A percentile compares a stretch with the other conserved stretches of the same genome.
Conservation (phyloP, 2,797 vertebrate species). For the Peromyscus melanophrys region DNA sequence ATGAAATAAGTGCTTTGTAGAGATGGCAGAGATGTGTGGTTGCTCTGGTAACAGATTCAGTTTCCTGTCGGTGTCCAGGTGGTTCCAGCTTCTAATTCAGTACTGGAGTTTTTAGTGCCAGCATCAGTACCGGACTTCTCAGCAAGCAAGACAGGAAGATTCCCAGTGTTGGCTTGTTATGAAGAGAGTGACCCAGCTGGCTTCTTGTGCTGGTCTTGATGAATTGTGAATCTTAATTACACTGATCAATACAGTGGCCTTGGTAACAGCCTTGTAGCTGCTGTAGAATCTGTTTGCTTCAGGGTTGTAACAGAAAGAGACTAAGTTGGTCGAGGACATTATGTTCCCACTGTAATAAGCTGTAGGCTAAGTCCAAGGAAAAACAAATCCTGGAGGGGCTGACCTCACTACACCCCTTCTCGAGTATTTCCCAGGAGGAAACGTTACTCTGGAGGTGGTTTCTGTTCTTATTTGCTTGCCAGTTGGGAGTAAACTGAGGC, state of each 20-base stretch:
- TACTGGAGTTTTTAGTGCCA: conserved; percentile 32
- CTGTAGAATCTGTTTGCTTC: conserved; percentile 90
- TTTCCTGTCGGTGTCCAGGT: conserved; percentile 60
- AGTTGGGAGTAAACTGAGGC: conserved; percentile 30
- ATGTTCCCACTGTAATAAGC: conserved; percentile 86
- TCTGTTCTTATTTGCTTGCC: conserved; percentile 61
- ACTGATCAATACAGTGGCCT: conserved; percentile 90
- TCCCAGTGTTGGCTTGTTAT: conserved; percentile 61
- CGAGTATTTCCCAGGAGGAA: conserved; percentile 40
- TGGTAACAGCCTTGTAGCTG: conserved; percentile 89
- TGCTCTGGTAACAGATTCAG: conserved; percentile 60
- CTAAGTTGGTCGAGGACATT: conserved; percentile 85
- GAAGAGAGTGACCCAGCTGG: conserved; percentile 68
- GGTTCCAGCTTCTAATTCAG: conserved; percentile 33
- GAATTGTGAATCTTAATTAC: conserved; percentile 88
- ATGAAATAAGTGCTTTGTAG: conserved; percentile 46
- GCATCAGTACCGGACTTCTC: conserved; percentile 58
- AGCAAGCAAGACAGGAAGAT: conserved; percentile 46
- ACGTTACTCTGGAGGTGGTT: conserved; percentile 13
- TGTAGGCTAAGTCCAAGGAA: conserved; percentile 75
- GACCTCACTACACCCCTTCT: conserved; percentile 56
- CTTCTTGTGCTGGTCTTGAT: conserved; percentile 78
- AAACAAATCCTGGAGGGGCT: conserved; percentile 20
- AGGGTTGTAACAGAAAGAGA: conserved; percentile 85
- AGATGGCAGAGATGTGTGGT: conserved; percentile 23